Percentiles rank a stretch among this genome's conserved stretches.
Evolutionary conservation across 1,140 invertebrate genomes (phyloP).

Genomic region (Ladona fulva): DNA sequence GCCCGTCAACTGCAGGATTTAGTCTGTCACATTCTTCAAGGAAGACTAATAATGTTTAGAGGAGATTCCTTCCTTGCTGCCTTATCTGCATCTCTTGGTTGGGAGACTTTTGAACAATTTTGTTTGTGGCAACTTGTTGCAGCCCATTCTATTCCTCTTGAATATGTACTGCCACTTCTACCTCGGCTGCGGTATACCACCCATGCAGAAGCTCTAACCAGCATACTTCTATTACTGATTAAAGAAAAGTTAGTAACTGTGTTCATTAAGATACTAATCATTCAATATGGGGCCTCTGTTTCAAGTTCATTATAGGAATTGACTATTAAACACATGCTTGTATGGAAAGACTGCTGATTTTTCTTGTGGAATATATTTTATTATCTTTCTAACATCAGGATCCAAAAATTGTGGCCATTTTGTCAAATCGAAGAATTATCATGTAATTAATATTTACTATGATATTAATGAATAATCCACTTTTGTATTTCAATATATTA

Average conservation of each 20-base stretch:
- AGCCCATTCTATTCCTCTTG: conserved; percentile 85
- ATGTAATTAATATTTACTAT: no score
- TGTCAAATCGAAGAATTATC: no score
- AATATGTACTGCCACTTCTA: conserved; percentile 80
- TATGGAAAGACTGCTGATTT: no score
- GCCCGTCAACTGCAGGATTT: conserved; percentile 79
- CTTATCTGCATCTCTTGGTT: conserved; percentile 73
- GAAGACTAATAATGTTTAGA: conserved; percentile 65
- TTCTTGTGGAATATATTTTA: no score
- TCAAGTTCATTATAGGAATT: no score
- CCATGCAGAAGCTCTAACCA: conserved; percentile 87
- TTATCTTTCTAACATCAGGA: no score
- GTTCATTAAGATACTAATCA: no score
- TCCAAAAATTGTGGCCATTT: no score
- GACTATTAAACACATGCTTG: no score
- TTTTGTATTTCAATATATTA: no score
- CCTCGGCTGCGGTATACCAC: conserved; percentile 78
- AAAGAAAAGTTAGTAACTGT: conserved; percentile 63
- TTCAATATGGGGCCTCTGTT: no score
- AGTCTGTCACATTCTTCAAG: conserved; percentile 82
- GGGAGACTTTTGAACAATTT: conserved; percentile 95
- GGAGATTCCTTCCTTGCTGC: conserved; percentile 60
- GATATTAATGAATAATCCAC: no score
- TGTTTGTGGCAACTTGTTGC: conserved; percentile 92
- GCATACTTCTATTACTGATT: conserved; percentile 80